These are phyloP conservation scores for Hirtodrosophila cameraria DNA, from an alignment of 2,888 invertebrate species.

Conservation along the genomic window DNA sequence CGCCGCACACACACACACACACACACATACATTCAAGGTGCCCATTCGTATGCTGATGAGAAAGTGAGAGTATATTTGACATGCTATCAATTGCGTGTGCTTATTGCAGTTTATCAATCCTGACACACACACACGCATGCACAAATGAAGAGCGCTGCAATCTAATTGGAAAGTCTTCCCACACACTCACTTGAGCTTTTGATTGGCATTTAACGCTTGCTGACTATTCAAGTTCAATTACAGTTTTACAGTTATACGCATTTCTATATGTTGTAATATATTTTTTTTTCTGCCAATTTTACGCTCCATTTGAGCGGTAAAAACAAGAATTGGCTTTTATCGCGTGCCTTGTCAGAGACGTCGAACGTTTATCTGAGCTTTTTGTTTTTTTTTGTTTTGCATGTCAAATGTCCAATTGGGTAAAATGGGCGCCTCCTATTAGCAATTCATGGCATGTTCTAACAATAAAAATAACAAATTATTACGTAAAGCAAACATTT, in stretches of 20 bases:
- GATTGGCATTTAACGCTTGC: conserved; percentile 29
- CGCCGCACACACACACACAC: conserved; percentile 27
- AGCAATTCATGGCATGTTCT: conserved; percentile 57
- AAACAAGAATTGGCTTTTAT: conserved; percentile 31
- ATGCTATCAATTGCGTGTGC: conserved; percentile 40
- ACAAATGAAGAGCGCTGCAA: conserved; percentile 5
- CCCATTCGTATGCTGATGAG: conserved; percentile 12
- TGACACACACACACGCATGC: conserved; percentile 2
- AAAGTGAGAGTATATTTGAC: conserved; percentile 53
- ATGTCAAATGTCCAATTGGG: conserved; percentile 32
- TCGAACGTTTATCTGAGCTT: conserved; percentile 37
- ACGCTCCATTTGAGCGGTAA: conserved; percentile 59
- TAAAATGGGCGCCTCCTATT: conserved; percentile 33
- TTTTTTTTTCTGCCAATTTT: conserved; percentile 44
- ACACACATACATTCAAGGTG: background rate
- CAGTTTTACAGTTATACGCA: conserved; percentile 27
- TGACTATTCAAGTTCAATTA: conserved; percentile 53
- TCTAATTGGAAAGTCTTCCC: conserved; percentile 40
- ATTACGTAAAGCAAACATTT: conserved; percentile 65
- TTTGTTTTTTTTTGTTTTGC: conserved; percentile 32
- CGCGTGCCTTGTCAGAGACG: conserved; percentile 48
- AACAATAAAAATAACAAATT: conserved; percentile 63
- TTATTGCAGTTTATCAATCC: conserved; percentile 45
- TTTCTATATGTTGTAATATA: background rate
- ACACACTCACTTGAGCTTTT: conserved; percentile 22